Conservation (phyloP, 2,888 invertebrate genomes). For the Arrhopalites spinosus region DNA sequence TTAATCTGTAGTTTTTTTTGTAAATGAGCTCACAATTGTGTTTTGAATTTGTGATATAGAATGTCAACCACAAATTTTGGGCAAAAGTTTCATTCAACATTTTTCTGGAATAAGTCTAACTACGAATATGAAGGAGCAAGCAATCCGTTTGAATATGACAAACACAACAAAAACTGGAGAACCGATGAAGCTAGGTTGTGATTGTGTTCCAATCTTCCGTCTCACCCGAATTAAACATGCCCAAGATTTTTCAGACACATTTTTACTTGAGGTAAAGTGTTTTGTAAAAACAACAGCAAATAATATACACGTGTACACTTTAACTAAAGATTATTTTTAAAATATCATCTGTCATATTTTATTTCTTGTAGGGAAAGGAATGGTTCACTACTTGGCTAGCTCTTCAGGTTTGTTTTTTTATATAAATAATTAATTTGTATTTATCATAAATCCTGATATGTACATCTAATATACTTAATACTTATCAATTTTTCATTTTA, state of each 20-base stretch:
- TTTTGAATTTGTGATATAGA: slow-evolving; percentile 41
- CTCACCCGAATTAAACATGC: slow-evolving; percentile 61
- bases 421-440: too few relatives aligned
- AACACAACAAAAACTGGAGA: slow-evolving; percentile 33
- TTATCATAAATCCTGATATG: too few relatives aligned
- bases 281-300: too few relatives aligned
- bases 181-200: slow-evolving; percentile 53
- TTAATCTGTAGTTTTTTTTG: neutral
- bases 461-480: too few relatives aligned
- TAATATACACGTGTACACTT: too few relatives aligned
- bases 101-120: slow-evolving; percentile 50
- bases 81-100: slow-evolving; percentile 55
- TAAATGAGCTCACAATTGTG: neutral
- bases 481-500: too few relatives aligned
- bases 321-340: too few relatives aligned
- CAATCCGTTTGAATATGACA: slow-evolving; percentile 45
- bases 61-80: slow-evolving; percentile 55
- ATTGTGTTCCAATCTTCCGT: slow-evolving; percentile 60
- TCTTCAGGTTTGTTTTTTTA: too few relatives aligned
- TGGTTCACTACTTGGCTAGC: slow-evolving; percentile 62
- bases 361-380: slow-evolving; percentile 60
- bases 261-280: slow-evolving; percentile 61
- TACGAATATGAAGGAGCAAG: slow-evolving; percentile 50
- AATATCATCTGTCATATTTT: neutral
- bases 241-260: slow-evolving; percentile 61